phyloP scores from a whole-genome alignment of 2,797 vertebrate genomes.

The Chelmon rostratus region DNA sequence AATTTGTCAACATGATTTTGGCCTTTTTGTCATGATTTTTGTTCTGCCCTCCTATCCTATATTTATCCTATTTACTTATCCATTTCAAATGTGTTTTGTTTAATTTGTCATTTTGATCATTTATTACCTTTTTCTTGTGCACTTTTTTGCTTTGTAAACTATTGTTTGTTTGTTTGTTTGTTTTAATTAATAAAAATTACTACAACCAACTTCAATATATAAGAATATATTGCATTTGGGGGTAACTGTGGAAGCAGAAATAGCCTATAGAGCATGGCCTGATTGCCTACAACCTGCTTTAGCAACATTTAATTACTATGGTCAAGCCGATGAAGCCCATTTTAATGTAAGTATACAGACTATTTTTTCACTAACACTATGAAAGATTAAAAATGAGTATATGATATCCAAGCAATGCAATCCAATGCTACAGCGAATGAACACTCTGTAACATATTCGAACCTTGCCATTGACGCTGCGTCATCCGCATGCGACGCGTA shows the following conservation, averaged over 20 bases:
- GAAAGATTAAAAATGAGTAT: background rate
- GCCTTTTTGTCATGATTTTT: background rate
- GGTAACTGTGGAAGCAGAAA: background rate
- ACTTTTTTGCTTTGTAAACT: background rate
- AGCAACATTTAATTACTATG: background rate
- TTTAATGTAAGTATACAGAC: background rate
- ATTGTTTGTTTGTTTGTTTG: background rate
- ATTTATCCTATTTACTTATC: background rate
- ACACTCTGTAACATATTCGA: conserved; percentile 24
- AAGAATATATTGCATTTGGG: too few relatives aligned
- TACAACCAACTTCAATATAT: background rate
- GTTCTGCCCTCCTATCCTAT: background rate
- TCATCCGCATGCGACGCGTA: conserved; percentile 52
- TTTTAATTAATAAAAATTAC: background rate
- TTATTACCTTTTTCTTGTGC: background rate
- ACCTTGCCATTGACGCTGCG: conserved; percentile 40
- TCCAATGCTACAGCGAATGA: background rate
- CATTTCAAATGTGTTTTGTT: background rate
- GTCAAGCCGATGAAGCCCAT: background rate
- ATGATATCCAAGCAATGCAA: too few relatives aligned
- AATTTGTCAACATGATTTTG: background rate
- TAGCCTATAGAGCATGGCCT: too few relatives aligned
- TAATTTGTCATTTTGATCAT: background rate
- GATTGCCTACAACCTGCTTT: background rate
- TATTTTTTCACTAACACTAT: background rate